phyloP scores from a whole-genome alignment of 1,140 invertebrate species.

The Drosophila mauritiana region DNA sequence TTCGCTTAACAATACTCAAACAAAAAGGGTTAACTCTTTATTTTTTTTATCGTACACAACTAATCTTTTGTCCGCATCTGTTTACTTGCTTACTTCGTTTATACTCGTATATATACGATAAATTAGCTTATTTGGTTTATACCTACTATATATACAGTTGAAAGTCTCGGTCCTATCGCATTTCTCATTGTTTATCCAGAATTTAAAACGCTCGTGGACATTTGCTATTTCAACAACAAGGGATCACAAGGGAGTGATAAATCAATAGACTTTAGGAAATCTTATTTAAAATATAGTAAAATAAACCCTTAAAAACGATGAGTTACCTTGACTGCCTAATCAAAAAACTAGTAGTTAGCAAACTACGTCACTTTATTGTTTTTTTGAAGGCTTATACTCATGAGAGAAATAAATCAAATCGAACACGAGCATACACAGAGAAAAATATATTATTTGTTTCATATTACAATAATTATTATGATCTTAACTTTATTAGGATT shows the following conservation, averaged over 20 bases:
- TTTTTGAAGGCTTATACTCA: constrained; percentile 36
- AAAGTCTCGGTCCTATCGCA: constrained; percentile 44
- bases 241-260: constrained; percentile 19
- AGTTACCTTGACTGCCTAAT: constrained; percentile 12
- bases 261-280: neutral
- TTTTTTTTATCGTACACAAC: neutral
- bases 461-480: neutral
- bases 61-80: neutral
- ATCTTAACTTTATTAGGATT: too few relatives aligned
- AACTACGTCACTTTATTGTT: constrained; percentile 30
- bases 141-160: constrained; percentile 23
- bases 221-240: constrained; percentile 6
- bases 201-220: constrained; percentile 14
- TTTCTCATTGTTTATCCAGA: constrained; percentile 31
- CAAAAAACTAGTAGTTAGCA: constrained; percentile 13
- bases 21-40: neutral
- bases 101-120: constrained; percentile 11
- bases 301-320: constrained; percentile 22
- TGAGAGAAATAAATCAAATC: constrained; percentile 18
- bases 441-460: neutral
- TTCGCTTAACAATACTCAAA: too few relatives aligned
- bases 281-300: constrained; percentile 7
- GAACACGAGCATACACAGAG: constrained; percentile 4
- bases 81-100: constrained; percentile 6
- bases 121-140: constrained; percentile 34